phyloP scores from a whole-genome alignment of 2,113 vertebrate species.

The Oncorhynchus gorbuscha region DNA sequence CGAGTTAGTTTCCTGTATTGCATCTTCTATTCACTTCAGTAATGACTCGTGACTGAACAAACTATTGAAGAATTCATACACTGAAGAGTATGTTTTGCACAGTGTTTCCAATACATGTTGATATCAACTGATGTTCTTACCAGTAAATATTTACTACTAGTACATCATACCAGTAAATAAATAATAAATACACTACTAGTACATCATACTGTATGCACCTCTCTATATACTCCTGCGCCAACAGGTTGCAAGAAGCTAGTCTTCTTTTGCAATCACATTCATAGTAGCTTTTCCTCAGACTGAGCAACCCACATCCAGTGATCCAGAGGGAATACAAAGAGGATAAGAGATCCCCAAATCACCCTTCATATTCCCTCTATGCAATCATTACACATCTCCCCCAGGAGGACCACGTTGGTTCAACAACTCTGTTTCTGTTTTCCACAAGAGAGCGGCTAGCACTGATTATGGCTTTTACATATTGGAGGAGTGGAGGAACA shows the following conservation, averaged over 20 bases:
- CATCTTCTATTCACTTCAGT: conserved; percentile 32
- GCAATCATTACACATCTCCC: not conserved
- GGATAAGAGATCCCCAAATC: not conserved
- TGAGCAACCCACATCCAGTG: not conserved
- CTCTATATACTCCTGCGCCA: not conserved
- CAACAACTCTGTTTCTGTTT: no score
- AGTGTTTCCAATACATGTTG: not conserved
- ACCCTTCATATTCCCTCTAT: not conserved
- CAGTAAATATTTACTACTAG: not conserved
- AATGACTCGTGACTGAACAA: not conserved
- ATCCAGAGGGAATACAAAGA: conserved; percentile 3
- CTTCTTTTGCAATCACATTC: not conserved
- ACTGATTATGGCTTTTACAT: no score
- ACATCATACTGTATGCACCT: no score
- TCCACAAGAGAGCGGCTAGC: no score
- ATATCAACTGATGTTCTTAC: not conserved
- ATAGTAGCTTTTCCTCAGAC: not conserved
- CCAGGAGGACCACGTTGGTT: no score
- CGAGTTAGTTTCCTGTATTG: conserved; percentile 12
- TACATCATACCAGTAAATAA: no score
- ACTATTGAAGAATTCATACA: conserved; percentile 38
- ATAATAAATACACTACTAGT: not conserved
- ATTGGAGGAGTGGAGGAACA: no score
- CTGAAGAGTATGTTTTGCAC: not conserved
- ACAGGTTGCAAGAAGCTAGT: not conserved